Evolutionary conservation across 1,140 invertebrate species (phyloP).

Genomic region (Drosophila pachea): DNA sequence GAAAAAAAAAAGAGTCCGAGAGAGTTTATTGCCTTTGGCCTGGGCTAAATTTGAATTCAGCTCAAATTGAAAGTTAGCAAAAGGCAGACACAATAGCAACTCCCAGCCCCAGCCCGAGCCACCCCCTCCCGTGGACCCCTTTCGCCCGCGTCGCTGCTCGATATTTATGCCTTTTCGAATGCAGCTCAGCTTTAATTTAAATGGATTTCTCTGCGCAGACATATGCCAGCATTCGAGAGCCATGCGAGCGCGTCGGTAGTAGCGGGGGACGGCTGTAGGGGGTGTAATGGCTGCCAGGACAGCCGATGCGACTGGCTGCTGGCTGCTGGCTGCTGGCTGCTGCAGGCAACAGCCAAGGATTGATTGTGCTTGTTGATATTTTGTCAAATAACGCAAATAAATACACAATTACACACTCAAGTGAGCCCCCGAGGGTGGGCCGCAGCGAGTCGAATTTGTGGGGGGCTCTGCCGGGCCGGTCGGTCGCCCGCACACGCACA

Average conservation of each 20-base stretch:
- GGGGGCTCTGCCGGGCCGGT: slow-evolving; percentile 53
- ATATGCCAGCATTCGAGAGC: slow-evolving; percentile 67
- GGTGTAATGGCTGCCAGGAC: slow-evolving; percentile 20
- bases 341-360: slow-evolving; percentile 61
- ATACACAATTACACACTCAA: slow-evolving; percentile 78
- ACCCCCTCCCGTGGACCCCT: background rate
- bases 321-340: slow-evolving; percentile 36
- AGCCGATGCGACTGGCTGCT: background rate
- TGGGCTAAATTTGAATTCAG: slow-evolving; percentile 75
- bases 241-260: slow-evolving; percentile 47
- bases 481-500: background rate
- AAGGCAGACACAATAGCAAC: slow-evolving; percentile 21
- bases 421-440: slow-evolving; percentile 49
- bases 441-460: slow-evolving; percentile 44
- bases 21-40: slow-evolving; percentile 65
- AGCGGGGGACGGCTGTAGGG: background rate
- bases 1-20: slow-evolving; percentile 18
- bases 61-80: slow-evolving; percentile 75
- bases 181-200: slow-evolving; percentile 77
- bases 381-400: slow-evolving; percentile 78
- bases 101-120: slow-evolving; percentile 4
- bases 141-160: slow-evolving; percentile 12
- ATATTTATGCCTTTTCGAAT: slow-evolving; percentile 77
- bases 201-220: slow-evolving; percentile 71
- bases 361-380: slow-evolving; percentile 77